phyloP scores from a whole-genome alignment of 1,140 invertebrate genomes.

The Ips typographus region DNA sequence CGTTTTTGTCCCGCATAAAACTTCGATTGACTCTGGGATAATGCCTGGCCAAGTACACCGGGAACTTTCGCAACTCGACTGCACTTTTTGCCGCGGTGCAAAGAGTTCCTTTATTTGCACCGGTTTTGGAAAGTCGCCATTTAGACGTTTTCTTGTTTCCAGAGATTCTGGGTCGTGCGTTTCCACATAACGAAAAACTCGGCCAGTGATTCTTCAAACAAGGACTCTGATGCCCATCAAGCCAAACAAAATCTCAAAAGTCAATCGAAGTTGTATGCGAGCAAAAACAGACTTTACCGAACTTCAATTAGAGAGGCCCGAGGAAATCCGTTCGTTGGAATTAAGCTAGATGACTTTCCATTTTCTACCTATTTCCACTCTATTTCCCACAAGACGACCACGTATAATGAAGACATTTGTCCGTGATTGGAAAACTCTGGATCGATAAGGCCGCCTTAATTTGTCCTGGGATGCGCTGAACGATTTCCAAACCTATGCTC shows the following conservation, averaged over 20 bases:
- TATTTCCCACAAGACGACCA: slow-evolving; percentile 16
- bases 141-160: not conserved
- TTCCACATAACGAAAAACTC: no score
- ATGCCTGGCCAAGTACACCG: slow-evolving; percentile 15
- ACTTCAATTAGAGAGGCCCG: slow-evolving; percentile 26
- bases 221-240: not conserved
- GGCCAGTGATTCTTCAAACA: not conserved
- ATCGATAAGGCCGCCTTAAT: slow-evolving; percentile 10
- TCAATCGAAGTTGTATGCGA: slow-evolving; percentile 32
- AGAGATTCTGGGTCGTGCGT: not conserved
- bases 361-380: slow-evolving; percentile 21
- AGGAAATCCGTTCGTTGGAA: slow-evolving; percentile 21
- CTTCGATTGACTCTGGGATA: slow-evolving; percentile 22
- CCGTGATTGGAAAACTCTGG: slow-evolving; percentile 6
- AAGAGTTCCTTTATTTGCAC: slow-evolving; percentile 17
- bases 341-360: slow-evolving; percentile 31
- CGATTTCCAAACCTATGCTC: not conserved
- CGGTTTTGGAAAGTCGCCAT: not conserved
- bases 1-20: slow-evolving; percentile 27
- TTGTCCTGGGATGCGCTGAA: not conserved
- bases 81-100: slow-evolving; percentile 19
- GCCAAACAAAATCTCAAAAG: slow-evolving; percentile 6
- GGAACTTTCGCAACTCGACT: slow-evolving; percentile 17
- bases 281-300: slow-evolving; percentile 26
- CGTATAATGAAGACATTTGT: slow-evolving; percentile 24